phyloP scores from a whole-genome alignment of 1,140 invertebrate genomes.

The Drosophila ironensis region DNA sequence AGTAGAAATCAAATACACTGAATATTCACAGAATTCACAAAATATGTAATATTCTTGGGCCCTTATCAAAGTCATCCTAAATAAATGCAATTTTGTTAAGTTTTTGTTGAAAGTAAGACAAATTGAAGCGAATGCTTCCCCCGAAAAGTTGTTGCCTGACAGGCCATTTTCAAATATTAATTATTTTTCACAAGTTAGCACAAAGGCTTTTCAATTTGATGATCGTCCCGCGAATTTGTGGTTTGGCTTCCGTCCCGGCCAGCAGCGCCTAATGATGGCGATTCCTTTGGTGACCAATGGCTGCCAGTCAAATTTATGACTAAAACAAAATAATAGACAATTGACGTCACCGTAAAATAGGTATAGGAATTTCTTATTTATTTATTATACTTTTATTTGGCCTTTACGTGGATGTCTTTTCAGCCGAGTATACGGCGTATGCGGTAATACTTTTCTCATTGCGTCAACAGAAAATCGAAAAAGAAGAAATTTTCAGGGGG shows the following conservation, averaged over 20 bases:
- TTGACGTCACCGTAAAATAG: slow-evolving; percentile 70
- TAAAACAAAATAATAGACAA: slow-evolving; percentile 64
- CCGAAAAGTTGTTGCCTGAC: too few relatives aligned
- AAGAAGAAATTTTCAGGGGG: too few relatives aligned
- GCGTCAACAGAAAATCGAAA: slow-evolving; percentile 19
- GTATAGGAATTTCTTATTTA: slow-evolving; percentile 72
- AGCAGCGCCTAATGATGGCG: not conserved
- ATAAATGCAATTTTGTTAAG: too few relatives aligned
- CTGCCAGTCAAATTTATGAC: slow-evolving; percentile 73
- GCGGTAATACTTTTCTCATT: slow-evolving; percentile 57
- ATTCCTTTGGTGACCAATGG: slow-evolving; percentile 31
- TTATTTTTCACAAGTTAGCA: slow-evolving; percentile 18
- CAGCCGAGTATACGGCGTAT: slow-evolving; percentile 49
- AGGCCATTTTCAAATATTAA: not conserved
- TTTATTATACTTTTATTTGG: slow-evolving; percentile 54
- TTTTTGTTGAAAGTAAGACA: not conserved
- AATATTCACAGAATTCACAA: too few relatives aligned
- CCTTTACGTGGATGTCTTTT: slow-evolving; percentile 54
- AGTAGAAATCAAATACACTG: too few relatives aligned
- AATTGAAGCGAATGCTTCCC: too few relatives aligned
- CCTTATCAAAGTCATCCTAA: too few relatives aligned
- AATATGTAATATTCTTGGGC: too few relatives aligned
- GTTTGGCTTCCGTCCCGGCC: not conserved
- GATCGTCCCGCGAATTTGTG: not conserved
- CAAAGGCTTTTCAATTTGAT: not conserved